Percentiles rank a stretch among this genome's conserved stretches.
Evolutionary conservation across 2,888 invertebrate species (phyloP).

Genomic region (Pilophorus perplexus): DNA sequence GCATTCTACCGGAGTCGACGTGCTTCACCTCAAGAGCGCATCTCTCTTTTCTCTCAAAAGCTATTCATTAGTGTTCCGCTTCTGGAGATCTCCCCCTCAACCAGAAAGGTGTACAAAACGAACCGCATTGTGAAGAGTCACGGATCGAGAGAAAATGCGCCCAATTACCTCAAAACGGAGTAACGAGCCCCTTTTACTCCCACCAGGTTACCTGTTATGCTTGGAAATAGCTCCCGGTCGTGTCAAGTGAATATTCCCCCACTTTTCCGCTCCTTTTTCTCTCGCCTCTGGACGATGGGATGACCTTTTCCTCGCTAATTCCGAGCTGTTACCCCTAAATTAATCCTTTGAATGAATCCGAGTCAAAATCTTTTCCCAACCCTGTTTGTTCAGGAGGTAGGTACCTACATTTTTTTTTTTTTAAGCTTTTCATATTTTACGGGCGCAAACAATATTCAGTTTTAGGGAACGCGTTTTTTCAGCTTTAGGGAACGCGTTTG

Average conservation of each 20-base stretch:
- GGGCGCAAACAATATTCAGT: not conserved
- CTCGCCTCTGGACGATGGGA: too few relatives aligned
- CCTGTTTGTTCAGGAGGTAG: not conserved
- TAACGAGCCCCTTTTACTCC: conserved; percentile 30
- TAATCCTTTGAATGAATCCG: not conserved
- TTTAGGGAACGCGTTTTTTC: not conserved
- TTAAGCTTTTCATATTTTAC: not conserved
- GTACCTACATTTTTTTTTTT: not conserved
- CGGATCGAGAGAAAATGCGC: conserved; percentile 18
- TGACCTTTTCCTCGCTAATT: too few relatives aligned
- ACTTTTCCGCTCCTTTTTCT: too few relatives aligned
- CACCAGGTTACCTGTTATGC: conserved; percentile 23
- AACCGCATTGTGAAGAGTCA: conserved; percentile 30
- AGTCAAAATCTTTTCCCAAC: not conserved
- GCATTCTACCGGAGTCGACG: conserved; percentile 9
- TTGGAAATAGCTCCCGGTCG: conserved; percentile 21
- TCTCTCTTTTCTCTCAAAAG: not conserved
- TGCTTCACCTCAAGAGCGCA: not conserved
- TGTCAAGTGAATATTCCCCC: too few relatives aligned
- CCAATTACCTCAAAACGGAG: conserved; percentile 23
- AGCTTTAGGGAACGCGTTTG: too few relatives aligned
- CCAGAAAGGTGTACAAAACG: conserved; percentile 11
- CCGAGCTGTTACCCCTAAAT: not conserved
- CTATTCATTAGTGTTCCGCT: conserved; percentile 24
- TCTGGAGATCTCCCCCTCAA: conserved; percentile 7